These are phyloP conservation scores for Volucella zonaria DNA, from an alignment of 2,888 invertebrate genomes.

Conservation along the genomic window DNA sequence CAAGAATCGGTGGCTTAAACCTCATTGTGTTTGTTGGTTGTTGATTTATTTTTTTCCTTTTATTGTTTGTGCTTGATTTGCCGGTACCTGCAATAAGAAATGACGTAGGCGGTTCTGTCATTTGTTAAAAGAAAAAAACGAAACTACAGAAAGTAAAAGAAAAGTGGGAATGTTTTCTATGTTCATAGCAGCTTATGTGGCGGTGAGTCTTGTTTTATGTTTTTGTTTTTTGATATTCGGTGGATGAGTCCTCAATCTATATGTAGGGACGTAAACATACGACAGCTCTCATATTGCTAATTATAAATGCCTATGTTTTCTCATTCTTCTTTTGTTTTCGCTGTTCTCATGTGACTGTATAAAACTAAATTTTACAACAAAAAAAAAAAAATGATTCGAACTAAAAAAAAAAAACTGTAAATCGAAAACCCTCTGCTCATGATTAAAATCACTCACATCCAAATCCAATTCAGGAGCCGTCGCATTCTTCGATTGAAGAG, in stretches of 20 bases:
- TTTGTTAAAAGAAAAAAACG: slow-evolving; percentile 39
- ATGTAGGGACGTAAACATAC: slow-evolving; percentile 30
- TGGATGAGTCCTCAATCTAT: slow-evolving; percentile 23
- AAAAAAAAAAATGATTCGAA: slow-evolving; percentile 19
- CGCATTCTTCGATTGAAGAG: slow-evolving; percentile 83
- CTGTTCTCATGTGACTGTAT: slow-evolving; percentile 50
- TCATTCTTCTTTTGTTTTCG: slow-evolving; percentile 62
- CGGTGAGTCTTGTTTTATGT: slow-evolving; percentile 73
- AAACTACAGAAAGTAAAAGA: slow-evolving; percentile 12
- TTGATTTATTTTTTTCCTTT: slow-evolving; percentile 17
- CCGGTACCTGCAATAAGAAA: slow-evolving; percentile 49
- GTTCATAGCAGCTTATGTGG: slow-evolving; percentile 76
- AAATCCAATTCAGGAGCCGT: slow-evolving; percentile 81
- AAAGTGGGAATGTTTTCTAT: slow-evolving; percentile 76
- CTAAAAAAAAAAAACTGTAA: slow-evolving; percentile 6
- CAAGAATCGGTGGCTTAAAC: slow-evolving; percentile 52
- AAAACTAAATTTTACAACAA: slow-evolving; percentile 35
- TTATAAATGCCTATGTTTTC: slow-evolving; percentile 62
- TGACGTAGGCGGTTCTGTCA: slow-evolving; percentile 59
- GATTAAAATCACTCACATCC: slow-evolving; percentile 45
- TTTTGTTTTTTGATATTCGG: slow-evolving; percentile 19
- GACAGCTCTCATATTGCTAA: slow-evolving; percentile 62
- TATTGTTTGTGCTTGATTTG: slow-evolving; percentile 5
- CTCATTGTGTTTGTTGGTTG: slow-evolving; percentile 38
- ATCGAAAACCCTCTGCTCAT: slow-evolving; percentile 41